Base-by-base conservation (phyloP, 2,888 invertebrate species). In the Orthonychiurus folsomi region DNA sequence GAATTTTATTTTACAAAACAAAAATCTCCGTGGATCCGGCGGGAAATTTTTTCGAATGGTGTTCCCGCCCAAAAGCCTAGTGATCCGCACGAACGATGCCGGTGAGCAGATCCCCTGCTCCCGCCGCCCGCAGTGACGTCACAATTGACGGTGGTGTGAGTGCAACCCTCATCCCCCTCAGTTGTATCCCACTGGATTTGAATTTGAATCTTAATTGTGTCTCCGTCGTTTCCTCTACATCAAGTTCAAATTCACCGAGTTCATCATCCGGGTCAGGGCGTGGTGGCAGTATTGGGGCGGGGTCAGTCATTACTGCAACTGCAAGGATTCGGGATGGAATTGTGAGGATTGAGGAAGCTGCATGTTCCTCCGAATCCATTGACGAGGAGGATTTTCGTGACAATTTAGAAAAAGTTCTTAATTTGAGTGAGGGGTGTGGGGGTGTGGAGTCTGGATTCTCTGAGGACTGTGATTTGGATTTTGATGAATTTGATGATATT, bases 401-500 rank as follows among this genome's bases (percentile, higher is more conserved):
- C 37, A 37, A 37, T 37, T 37, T 37, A 37, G 37, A 37, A 37
- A 5, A 37, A 37, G 37, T 37, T 9, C 15, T 37, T 9, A 37
- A 37, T 37, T 37, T 37, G 37, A 37, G 37, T 37, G 37, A 15
- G 15, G 37, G 37, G 5, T 5, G 37, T 5, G 37, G 37, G 5
- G 37, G 37, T 9, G 37, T 5, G 37, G 37, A 37, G 5, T 9
- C 9, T 37, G 37, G 37, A 37, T 37, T 9, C 15, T 37, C 37
- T 37, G 37, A 37, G 15, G 37, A 37, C 5, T 37, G 37, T 37
- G 37, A 37, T 37, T 37, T 37, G 37, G 37, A 37, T 37, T 37
- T 37, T 37, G 37, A 37, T 37, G 37, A 37, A 37, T 37, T 37
- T 37, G 37, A 37, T 37, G 37, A 37, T 37, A 37, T 37, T 37